These are phyloP conservation scores for Scaptomyza montana DNA, from an alignment of 1,140 invertebrate species.

Conservation along the genomic window DNA sequence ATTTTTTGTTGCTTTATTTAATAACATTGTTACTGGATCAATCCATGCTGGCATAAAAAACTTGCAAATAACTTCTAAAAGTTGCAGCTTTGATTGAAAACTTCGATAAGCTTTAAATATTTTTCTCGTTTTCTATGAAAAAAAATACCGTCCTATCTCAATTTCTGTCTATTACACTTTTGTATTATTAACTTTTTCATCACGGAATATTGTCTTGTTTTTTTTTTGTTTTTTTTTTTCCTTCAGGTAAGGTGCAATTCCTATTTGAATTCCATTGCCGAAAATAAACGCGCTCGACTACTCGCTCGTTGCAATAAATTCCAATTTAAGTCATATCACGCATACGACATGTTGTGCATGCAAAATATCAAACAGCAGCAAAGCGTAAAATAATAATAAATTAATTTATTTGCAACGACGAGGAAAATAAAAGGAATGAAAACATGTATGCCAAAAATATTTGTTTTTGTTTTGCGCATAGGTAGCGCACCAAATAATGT, in stretches of 20 bases:
- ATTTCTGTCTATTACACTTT: conserved; percentile 6
- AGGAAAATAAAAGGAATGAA: not conserved
- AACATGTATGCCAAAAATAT: conserved; percentile 41
- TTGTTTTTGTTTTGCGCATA: conserved; percentile 50
- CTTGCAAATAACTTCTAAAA: not conserved
- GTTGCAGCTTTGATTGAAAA: not conserved
- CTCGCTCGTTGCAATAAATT: conserved; percentile 61
- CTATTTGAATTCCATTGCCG: conserved; percentile 11
- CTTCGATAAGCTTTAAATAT: not conserved
- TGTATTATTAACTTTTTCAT: conserved; percentile 2
- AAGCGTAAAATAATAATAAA: conserved; percentile 72
- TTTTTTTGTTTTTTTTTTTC: no score
- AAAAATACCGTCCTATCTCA: not conserved
- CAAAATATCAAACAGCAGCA: conserved; percentile 52
- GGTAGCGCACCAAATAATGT: conserved; percentile 35
- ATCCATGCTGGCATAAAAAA: no score
- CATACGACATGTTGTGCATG: conserved; percentile 69
- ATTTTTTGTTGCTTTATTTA: no score
- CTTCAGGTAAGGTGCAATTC: not conserved
- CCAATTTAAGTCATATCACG: conserved; percentile 77
- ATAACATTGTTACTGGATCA: no score
- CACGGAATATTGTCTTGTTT: conserved; percentile 17
- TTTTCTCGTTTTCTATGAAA: not conserved
- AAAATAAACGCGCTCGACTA: not conserved
- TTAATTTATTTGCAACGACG: conserved; percentile 75